Evolutionary conservation across 92 coral and sea anemone species (phyloP), one percentile per base, ranked within the genome.

Genomic region (Muricea muricata): DNA sequence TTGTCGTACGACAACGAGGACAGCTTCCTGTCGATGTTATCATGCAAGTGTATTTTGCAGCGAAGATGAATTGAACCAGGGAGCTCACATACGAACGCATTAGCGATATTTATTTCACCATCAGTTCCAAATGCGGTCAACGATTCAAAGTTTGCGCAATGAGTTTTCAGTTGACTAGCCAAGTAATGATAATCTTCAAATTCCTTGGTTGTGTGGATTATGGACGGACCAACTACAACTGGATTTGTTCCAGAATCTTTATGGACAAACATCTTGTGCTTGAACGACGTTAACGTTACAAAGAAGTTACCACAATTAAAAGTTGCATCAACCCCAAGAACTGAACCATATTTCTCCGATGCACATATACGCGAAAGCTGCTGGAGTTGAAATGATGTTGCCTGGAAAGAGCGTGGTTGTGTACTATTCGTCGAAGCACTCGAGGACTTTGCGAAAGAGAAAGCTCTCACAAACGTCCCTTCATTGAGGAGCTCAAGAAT

Each of bases 41-140:
- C 90, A 6, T 81, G 50, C n/a, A 86, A 61, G 47, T 90, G 88
- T 23, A 90, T 90, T 72, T 76, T 90, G 35, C 83, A 89, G 65
- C 35, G 73, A 32, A 32, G 73, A 65, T 65, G 73, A 14, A 65
- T 65, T 20, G 73, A 65, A 29, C 75, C 85, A 56, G 90, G 87
- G 50, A 90, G 84, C 80, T 90, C 93, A 45, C 90, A 86, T 12
- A 73, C 60, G 47, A 71, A 72, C 24, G 93, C 90, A 57, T 90
- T 86, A 12, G 80, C 82, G 46, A 89, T 40, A 75, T 85, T 85
- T n/a, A 71, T 80, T 80, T 89, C 92, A 24, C 90, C 92, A 32
- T 85, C 90, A n/a, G 90, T 86, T 40, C 90, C 88, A 39, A 54
- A 89, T 18, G 87, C 93, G 78, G 66, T 65, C n/a, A n/a, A n/a